Conservation (phyloP, 2,888 invertebrate genomes). For the Latheticus oryzae region DNA sequence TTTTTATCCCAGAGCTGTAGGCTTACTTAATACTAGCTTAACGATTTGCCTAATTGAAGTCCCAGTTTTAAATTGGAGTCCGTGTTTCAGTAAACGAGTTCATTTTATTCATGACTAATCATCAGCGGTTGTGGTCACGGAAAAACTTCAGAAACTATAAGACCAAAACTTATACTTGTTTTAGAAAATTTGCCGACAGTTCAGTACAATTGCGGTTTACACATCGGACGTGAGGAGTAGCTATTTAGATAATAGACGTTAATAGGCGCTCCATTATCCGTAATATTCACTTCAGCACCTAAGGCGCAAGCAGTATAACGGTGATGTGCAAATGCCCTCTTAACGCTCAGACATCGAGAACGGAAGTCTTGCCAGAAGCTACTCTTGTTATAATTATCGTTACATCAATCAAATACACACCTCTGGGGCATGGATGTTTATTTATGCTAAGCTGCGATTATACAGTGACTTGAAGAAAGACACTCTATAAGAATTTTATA, state of each 20-base stretch:
- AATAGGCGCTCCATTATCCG: conserved; percentile 35
- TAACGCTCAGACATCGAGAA: conserved; percentile 19
- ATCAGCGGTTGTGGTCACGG: background rate
- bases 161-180: too few species aligned
- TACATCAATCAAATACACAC: conserved; percentile 30
- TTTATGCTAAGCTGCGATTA: conserved; percentile 23
- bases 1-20: conserved; percentile 21
- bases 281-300: conserved; percentile 31
- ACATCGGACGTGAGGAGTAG: conserved; percentile 9
- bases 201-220: background rate
- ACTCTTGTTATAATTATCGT: conserved; percentile 13
- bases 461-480: conserved; percentile 1
- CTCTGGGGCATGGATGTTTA: conserved; percentile 12
- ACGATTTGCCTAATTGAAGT: conserved; percentile 28
- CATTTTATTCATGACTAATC: conserved; percentile 4
- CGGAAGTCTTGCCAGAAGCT: conserved; percentile 29
- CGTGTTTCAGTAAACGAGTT: background rate
- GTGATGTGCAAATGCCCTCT: conserved; percentile 27
- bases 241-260: conserved; percentile 34
- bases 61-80: conserved; percentile 2
- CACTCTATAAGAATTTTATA: conserved; percentile 24
- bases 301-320: conserved; percentile 12
- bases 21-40: conserved; percentile 23
- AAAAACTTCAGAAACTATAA: background rate
- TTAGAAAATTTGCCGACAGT: too few species aligned